Percentiles rank a stretch among this genome's conserved stretches.
These are phyloP conservation scores for Hirtodrosophila alboralis DNA, from an alignment of 2,888 invertebrate genomes.

Conservation along the genomic window DNA sequence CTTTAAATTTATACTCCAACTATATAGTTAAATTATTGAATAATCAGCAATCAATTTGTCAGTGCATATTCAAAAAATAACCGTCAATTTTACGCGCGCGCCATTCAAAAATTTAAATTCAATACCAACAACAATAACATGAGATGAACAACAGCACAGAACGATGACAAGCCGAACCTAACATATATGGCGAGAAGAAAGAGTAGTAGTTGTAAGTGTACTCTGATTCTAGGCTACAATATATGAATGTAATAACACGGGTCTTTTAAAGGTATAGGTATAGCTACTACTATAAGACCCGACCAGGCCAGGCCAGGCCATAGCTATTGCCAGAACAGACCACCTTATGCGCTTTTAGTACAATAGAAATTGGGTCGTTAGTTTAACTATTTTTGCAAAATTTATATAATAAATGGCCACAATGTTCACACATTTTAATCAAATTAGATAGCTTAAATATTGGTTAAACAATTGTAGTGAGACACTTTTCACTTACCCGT, in stretches of 20 bases:
- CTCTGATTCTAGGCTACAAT: slow-evolving; percentile 6
- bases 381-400: slow-evolving; percentile 62
- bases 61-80: slow-evolving; percentile 71
- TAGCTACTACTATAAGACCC: not conserved
- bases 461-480: slow-evolving; percentile 74
- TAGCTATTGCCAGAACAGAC: slow-evolving; percentile 12
- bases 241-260: slow-evolving; percentile 6
- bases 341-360: slow-evolving; percentile 52
- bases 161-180: slow-evolving; percentile 23
- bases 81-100: slow-evolving; percentile 78
- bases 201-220: no score
- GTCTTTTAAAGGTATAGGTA: slow-evolving; percentile 11
- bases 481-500: slow-evolving; percentile 79
- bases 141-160: slow-evolving; percentile 24
- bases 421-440: slow-evolving; percentile 56
- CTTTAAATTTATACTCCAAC: slow-evolving; percentile 19
- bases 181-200: slow-evolving; percentile 13
- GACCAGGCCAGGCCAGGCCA: slow-evolving; percentile 12
- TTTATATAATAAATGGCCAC: slow-evolving; percentile 81
- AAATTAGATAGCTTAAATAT: slow-evolving; percentile 62
- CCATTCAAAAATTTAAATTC: slow-evolving; percentile 78
- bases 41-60: slow-evolving; percentile 35
- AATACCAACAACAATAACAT: slow-evolving; percentile 56
- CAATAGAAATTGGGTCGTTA: slow-evolving; percentile 73
- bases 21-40: slow-evolving; percentile 32